phyloP scores from a whole-genome alignment of 2,113 vertebrate species.

The Panthera leo region DNA sequence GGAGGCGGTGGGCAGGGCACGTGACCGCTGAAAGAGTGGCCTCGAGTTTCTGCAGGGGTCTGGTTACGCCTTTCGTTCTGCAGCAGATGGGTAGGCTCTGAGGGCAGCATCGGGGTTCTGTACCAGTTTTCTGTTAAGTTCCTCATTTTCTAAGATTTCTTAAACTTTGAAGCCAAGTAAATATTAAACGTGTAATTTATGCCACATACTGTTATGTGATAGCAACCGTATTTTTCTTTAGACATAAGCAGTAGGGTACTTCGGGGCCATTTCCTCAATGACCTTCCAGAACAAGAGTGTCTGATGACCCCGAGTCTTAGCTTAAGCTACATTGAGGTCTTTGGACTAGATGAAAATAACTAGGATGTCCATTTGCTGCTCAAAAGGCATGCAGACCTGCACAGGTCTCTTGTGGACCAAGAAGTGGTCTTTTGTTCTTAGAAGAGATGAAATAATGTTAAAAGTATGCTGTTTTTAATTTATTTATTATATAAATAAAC shows the following conservation, averaged over 20 bases:
- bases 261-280: background rate
- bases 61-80: background rate
- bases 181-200: background rate
- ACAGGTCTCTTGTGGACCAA: background rate
- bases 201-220: background rate
- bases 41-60: accelerated
- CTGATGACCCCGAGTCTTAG: background rate
- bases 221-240: background rate
- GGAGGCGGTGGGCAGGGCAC: background rate
- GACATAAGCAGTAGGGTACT: background rate
- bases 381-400: background rate
- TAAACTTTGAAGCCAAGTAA: background rate
- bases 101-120: background rate
- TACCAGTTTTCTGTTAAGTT: background rate
- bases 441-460: background rate
- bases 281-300: background rate
- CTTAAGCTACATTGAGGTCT: accelerated
- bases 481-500: background rate
- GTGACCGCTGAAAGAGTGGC: background rate
- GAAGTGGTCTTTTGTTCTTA: background rate
- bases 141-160: background rate
- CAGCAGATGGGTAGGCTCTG: background rate
- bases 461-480: background rate
- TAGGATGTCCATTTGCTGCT: background rate
- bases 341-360: background rate